Evolutionary conservation across 2,113 vertebrate species (phyloP).

Genomic region (Prunella fulvescens): DNA sequence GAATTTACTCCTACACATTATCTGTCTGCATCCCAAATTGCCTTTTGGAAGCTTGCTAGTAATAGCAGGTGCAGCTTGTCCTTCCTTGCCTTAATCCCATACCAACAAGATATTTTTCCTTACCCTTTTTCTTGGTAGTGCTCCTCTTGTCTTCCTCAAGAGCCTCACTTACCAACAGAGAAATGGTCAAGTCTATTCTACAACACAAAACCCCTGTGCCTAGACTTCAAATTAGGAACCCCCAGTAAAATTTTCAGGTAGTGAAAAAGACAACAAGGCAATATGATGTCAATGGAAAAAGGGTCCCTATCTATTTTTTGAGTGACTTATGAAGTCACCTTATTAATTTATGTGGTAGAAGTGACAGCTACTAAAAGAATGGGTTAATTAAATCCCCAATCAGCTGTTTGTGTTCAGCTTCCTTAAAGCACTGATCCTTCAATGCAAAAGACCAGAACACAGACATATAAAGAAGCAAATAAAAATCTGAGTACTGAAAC

Average conservation of each 20-base stretch:
- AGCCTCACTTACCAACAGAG: neutral
- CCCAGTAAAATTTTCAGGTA: neutral
- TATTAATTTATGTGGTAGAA: neutral
- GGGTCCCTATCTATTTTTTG: neutral
- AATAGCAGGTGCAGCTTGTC: neutral
- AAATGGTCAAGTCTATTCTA: neutral
- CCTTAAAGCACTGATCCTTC: neutral
- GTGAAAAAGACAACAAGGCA: neutral
- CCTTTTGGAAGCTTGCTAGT: neutral
- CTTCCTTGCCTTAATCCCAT: neutral
- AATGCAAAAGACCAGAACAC: neutral
- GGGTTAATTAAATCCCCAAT: neutral
- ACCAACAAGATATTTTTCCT: neutral
- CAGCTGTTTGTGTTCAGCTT: neutral
- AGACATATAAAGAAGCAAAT: neutral
- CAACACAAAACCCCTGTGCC: neutral
- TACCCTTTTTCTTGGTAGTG: neutral
- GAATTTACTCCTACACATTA: neutral
- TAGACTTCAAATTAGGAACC: neutral
- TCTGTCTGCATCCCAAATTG: neutral
- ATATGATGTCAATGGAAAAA: neutral
- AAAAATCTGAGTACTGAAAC: neutral
- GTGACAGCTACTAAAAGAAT: neutral
- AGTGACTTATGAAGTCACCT: neutral
- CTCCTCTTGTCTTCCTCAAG: neutral